phyloP scores from a whole-genome alignment of 2,113 vertebrate species.

The Myrmophylax atrothorax region DNA sequence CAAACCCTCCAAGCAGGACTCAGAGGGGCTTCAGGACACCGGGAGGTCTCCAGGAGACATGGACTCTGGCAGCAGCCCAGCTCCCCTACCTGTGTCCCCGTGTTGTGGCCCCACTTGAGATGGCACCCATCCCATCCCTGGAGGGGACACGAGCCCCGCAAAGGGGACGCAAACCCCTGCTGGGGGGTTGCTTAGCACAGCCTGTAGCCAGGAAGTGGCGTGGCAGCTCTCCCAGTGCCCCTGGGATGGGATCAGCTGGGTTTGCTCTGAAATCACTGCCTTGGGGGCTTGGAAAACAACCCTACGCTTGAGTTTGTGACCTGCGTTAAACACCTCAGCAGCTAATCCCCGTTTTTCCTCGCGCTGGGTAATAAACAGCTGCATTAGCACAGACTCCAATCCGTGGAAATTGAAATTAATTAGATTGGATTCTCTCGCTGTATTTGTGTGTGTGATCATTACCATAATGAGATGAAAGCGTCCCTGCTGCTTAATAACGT shows the following conservation, averaged over 20 bases:
- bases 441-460: slow-evolving; percentile 74
- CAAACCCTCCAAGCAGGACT: not conserved
- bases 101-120: rapidly evolving
- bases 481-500: slow-evolving; percentile 74
- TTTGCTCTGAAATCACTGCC: not conserved
- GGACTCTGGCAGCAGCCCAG: rapidly evolving
- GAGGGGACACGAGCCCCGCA: rapidly evolving
- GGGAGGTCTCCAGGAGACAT: not conserved
- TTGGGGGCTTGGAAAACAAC: slow-evolving; percentile 37
- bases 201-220: rapidly evolving
- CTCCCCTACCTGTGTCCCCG: not conserved
- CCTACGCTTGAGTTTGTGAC: slow-evolving; percentile 42
- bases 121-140: rapidly evolving
- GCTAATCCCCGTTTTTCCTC: slow-evolving; percentile 54
- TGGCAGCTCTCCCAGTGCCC: not conserved
- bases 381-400: slow-evolving; percentile 68
- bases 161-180: not conserved
- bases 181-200: not conserved
- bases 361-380: slow-evolving; percentile 65
- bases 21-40: not conserved
- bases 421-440: slow-evolving; percentile 78
- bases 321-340: slow-evolving; percentile 53
- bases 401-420: slow-evolving; percentile 77
- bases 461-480: slow-evolving; percentile 82
- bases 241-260: not conserved